Evolutionary conservation across 2,797 vertebrate genomes (phyloP).

Genomic region (Danio tinwini): DNA sequence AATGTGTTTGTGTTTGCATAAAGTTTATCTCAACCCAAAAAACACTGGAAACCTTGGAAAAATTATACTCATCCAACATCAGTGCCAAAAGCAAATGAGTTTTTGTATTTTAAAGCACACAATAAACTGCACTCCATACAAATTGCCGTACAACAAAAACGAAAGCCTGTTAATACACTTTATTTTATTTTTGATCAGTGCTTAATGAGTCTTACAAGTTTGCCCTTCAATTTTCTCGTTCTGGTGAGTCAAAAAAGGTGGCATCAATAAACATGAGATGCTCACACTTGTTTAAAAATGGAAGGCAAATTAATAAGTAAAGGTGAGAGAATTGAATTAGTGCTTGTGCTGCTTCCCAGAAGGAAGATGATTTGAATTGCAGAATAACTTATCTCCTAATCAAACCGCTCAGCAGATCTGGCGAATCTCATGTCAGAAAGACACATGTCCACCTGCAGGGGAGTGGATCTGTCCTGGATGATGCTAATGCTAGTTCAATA

Average conservation of each 20-base stretch:
- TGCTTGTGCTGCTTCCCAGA: conserved; percentile 51
- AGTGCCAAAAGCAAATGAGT: neutral
- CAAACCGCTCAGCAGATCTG: conserved; percentile 29
- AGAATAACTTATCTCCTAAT: conserved; percentile 57
- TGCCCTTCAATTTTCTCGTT: conserved; percentile 31
- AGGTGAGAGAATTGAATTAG: conserved; percentile 56
- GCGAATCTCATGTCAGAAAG: conserved; percentile 1
- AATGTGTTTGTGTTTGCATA: neutral
- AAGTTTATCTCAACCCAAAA: neutral
- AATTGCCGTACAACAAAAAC: neutral
- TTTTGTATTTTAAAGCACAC: neutral
- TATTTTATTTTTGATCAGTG: neutral
- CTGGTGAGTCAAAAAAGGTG: conserved; percentile 40
- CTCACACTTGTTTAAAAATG: conserved; percentile 60
- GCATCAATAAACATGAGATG: conserved; percentile 66
- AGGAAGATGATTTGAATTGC: conserved; percentile 66
- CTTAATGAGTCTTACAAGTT: conserved; percentile 1
- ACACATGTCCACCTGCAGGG: conserved; percentile 32
- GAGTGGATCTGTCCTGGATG: neutral
- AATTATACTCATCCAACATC: neutral
- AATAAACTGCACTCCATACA: neutral
- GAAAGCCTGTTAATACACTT: neutral
- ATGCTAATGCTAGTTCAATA: neutral
- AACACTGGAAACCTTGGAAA: neutral
- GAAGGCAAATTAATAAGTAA: conserved; percentile 66